These are phyloP conservation scores for Solea solea DNA, from an alignment of 2,113 vertebrate species.

Conservation along the genomic window DNA sequence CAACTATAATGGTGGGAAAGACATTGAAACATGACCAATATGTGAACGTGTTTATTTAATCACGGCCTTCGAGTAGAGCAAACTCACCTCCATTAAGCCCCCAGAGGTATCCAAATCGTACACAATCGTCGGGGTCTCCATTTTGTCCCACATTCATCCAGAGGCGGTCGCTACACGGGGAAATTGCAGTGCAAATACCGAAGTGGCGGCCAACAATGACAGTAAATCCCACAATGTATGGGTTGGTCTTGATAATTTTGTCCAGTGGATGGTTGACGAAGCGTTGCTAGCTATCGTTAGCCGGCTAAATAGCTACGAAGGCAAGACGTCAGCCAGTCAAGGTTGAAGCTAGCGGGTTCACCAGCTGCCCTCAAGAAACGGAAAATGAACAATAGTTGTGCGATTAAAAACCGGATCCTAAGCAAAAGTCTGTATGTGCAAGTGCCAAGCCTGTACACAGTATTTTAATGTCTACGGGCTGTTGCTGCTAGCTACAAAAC, in stretches of 20 bases:
- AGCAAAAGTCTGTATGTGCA: conserved; percentile 5
- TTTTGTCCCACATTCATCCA: conserved; percentile 97
- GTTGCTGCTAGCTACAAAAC: conserved; percentile 33
- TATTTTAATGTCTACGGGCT: conserved; percentile 9
- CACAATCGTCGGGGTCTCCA: conserved; percentile 98
- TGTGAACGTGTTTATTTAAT: background rate
- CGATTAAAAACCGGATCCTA: background rate
- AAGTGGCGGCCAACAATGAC: background rate
- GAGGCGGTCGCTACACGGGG: conserved; percentile 50
- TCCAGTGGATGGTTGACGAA: conserved; percentile 13
- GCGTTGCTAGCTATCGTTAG: conserved; percentile 55
- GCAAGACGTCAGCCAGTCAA: conserved; percentile 72
- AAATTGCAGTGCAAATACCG: background rate
- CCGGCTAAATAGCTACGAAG: conserved; percentile 60
- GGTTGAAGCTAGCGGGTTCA: conserved; percentile 68
- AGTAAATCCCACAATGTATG: background rate
- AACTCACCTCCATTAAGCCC: conserved; percentile 96
- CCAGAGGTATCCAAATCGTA: conserved; percentile 97
- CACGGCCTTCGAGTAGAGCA: conserved; percentile 31
- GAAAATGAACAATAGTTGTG: conserved; percentile 2
- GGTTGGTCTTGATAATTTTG: background rate
- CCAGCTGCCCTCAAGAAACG: conserved; percentile 26
- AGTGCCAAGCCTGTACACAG: background rate
- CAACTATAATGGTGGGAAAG: rapidly evolving
- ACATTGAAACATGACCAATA: background rate